phyloP scores from a whole-genome alignment of 1,140 invertebrate genomes.

The Philopotamus ludificatus region DNA sequence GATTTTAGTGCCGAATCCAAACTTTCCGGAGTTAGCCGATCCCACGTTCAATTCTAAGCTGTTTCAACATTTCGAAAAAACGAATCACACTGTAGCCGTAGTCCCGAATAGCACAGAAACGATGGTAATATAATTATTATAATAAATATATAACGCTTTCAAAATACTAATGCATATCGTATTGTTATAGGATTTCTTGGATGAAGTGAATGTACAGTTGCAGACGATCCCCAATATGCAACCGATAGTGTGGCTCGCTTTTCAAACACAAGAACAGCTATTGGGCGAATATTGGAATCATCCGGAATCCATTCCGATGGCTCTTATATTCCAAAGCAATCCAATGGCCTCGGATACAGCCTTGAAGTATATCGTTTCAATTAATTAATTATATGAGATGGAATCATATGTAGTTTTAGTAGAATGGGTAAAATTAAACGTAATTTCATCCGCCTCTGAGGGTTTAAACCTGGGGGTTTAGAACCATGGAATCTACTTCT shows the following conservation, averaged over 20 bases:
- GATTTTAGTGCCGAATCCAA: constrained; percentile 69
- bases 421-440: no score
- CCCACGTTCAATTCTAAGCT: constrained; percentile 60
- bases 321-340: constrained; percentile 63
- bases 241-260: constrained; percentile 63
- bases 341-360: constrained; percentile 54
- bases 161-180: not conserved
- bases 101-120: constrained; percentile 67
- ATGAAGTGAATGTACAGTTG: constrained; percentile 59
- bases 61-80: constrained; percentile 61
- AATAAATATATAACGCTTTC: not conserved
- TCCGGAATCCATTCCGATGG: constrained; percentile 64
- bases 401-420: not conserved
- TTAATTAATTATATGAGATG: not conserved
- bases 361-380: constrained; percentile 53
- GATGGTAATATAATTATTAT: constrained; percentile 55
- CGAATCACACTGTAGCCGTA: constrained; percentile 66
- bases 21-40: constrained; percentile 66
- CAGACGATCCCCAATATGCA: constrained; percentile 55
- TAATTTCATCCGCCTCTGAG: no score
- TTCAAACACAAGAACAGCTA: constrained; percentile 66
- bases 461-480: no score
- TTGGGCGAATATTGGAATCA: constrained; percentile 68
- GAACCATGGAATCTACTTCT: no score
- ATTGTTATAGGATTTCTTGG: constrained; percentile 61